Base-by-base conservation (phyloP, 2,113 vertebrate genomes). In the Platysternon megacephalum region DNA sequence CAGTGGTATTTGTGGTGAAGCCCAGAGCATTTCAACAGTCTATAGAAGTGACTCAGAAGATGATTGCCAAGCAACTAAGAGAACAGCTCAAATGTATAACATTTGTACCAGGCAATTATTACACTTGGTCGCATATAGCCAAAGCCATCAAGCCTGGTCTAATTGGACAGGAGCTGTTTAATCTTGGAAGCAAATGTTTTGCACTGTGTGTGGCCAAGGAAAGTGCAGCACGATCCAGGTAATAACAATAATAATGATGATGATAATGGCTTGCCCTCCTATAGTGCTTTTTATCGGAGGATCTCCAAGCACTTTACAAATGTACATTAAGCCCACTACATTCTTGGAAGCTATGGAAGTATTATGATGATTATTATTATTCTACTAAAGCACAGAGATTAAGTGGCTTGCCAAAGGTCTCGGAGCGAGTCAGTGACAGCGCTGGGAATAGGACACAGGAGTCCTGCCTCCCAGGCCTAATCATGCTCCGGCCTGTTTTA, bases 41-140 rank as follows among this genome's bases (percentile, higher is more conserved):
- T 46, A 78, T 84, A 86, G 94, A 97, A 96, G 96, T 92, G 95
- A 95, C 95, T 95, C 52, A 0, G 91, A 96, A 91, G 86, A 53
- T 84, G 84, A 95, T 96, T 97, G 93, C 96, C 96, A 96, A 95
- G 94, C 87, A 85, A 91, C 96, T 95, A 87, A 90, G 93, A 95
- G 97, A 97, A 46, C 24, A 44, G 24, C 74, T 78, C 42, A 78
- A 12, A 96, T 93, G 83, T 97, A 94, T 92, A 97, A 86, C 83
- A 79, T 97, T 93, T 96, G 92, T 94, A 95, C 84, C 13, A 88
- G 87, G 97, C 91, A 97, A 97, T 97, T 97, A 97, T 97, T 96
- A 91, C 94, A 95, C 96, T 96, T 97, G 96, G 96, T 97, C 92
- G 95, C 97, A 96, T 94, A 92, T 87, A 97, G 94, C 95, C 97